Base-by-base conservation (phyloP, 1,140 invertebrate species). In the Drosophila erecta region DNA sequence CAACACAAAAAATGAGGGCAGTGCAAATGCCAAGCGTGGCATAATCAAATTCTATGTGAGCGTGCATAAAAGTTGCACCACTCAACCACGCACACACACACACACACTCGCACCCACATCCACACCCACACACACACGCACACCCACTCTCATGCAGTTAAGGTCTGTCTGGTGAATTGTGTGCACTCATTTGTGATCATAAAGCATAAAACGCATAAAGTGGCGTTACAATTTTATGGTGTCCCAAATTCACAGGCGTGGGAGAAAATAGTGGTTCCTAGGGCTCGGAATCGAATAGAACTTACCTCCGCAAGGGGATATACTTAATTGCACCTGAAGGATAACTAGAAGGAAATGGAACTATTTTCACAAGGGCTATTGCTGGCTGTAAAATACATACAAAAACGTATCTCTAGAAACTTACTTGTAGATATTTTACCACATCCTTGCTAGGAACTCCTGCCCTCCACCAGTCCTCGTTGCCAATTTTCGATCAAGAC, bases 151-250 rank as follows among this genome's bases (percentile, higher is more conserved):
- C 35, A 41, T 22, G 58, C 47, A 24, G 46, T 20, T 50, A 1
- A 55, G 20, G 60, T 87, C 73, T 67, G 73, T 38, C 77, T 77
- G 67, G 57, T 41, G 66, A 80, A 83, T 79, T 79, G 84, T 86
- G 81, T 73, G 69, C 79, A 69, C 84, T 84, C 84, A 84, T 84
- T 81, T 89, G 87, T 83, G 83, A 79, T 84, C 87, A 90, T 90
- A 90, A 90, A 90, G 83, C 79, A 90, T 90, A 90, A 90, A 90
- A 84, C 70, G 73, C 76, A 86, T 83, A 90, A 90, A 90, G 76
- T 90, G 83, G 81, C 81, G 73, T 83, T 83, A 80, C 86, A 83
- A 90, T 90, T 90, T 90, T 81, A 87, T 87, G 87, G 76, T 47
- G 60, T 22, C 72, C 70, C 76, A 79, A 87, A 75, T 75, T 86